Evolutionary conservation across 2,888 invertebrate genomes (phyloP), one percentile per base, ranked within the genome.

Genomic region (Morpho helenor): DNA sequence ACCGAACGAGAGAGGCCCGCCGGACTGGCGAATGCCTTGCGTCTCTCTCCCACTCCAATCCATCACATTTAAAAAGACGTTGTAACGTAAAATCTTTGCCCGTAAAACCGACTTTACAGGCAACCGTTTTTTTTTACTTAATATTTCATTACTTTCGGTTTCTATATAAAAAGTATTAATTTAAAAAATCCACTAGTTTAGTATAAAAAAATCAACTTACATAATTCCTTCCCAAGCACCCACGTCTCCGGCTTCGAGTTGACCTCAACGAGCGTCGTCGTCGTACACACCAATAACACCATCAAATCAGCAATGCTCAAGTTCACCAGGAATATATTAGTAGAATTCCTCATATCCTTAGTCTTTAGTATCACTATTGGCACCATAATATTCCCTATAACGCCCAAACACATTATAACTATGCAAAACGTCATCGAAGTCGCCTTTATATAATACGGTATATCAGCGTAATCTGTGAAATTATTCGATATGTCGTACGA

Each of bases 311-410:
- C 98, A 46, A 98, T 94, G 80, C 97, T 97, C 76, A 98, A 91
- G 85, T 98, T 98, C 83, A 98, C 96, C 75, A 98, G 92, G 82
- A 98, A 98, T 73, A 97, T 97, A 82, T 98, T 98, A 62, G 98
- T 98, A 56, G 98, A 97, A 77, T 97, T 98, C 74, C 97, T 92
- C 96, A 98, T 96, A 79, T 98, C 97, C 80, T 97, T 96, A 53
- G 97, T 97, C 80, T 96, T 95, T 75, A 97, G 92, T 68, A 98
- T 97, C 69, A 98, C 98, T 74, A 97, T 93, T 43, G 97, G 97
- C 76, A 98, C 98, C 94, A 98, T 96, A 63, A 97, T 93, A 78
- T 98, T 98, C 23, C 98, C 98, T 66, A 97, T 93, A 64, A 97
- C 96, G 44, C 98, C 98, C 68, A 98, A 91, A 74, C 96, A 93